phyloP scores from a whole-genome alignment of 2,888 invertebrate species.

The Bembecia ichneumoniformis region DNA sequence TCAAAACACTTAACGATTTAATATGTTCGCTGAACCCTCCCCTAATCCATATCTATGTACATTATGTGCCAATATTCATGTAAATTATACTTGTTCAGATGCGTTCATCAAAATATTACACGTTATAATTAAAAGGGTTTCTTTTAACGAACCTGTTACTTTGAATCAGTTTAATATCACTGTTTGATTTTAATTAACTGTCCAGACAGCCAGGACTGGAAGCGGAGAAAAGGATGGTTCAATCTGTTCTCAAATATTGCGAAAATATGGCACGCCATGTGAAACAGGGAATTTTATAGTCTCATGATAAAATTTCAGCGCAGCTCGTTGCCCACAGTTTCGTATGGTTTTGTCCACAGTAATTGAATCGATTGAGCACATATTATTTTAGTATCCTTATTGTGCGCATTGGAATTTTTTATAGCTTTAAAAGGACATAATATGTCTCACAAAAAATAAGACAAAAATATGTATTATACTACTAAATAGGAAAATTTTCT shows the following conservation, averaged over 20 bases:
- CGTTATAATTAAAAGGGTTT: not conserved
- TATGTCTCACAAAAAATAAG: too few relatives aligned
- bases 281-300: constrained; percentile 17
- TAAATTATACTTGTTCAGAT: constrained; percentile 30
- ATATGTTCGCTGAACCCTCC: constrained; percentile 61
- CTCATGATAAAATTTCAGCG: constrained; percentile 6
- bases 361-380: not conserved
- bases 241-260: constrained; percentile 12
- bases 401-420: too few relatives aligned
- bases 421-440: too few relatives aligned
- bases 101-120: not conserved
- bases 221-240: constrained; percentile 14
- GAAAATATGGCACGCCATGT: constrained; percentile 11
- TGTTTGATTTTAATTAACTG: constrained; percentile 51
- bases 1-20: constrained; percentile 72
- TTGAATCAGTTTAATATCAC: constrained; percentile 4
- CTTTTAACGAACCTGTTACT: not conserved
- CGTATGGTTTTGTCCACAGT: constrained; percentile 7
- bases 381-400: too few relatives aligned
- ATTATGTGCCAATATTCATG: constrained; percentile 24
- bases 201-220: constrained; percentile 29
- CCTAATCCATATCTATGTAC: constrained; percentile 21
- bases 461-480: too few relatives aligned
- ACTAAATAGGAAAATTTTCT: too few relatives aligned
- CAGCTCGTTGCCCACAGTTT: constrained; percentile 4